Conservation (phyloP, 92 coral and sea anemone species). For the Umimayanthus kanabou region DNA sequence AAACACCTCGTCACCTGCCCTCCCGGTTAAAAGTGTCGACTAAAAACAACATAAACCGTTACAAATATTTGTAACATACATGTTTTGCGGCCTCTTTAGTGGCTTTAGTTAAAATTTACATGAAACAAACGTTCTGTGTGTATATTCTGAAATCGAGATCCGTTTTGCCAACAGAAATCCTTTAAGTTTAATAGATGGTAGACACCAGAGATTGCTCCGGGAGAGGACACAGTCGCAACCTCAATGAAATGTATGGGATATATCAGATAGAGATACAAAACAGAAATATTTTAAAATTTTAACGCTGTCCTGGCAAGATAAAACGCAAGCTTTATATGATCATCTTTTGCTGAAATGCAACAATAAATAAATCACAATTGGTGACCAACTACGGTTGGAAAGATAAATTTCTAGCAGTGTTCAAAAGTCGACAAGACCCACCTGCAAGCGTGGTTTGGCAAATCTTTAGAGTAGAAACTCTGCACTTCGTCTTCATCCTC, state of each 20-base stretch:
- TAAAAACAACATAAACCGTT: not conserved
- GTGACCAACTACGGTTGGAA: not conserved
- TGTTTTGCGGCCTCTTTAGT: not conserved
- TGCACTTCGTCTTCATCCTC: slow-evolving; percentile 92
- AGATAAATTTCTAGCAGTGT: slow-evolving; percentile 27
- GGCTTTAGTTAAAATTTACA: not conserved
- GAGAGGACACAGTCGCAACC: not conserved
- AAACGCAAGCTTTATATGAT: not conserved
- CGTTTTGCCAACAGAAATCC: not conserved
- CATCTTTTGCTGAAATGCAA: not conserved
- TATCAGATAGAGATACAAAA: not conserved
- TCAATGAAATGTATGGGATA: not conserved
- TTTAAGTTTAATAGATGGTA: not conserved
- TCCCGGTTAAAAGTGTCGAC: not conserved
- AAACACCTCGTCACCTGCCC: not conserved
- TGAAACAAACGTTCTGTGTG: not conserved
- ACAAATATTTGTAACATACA: not conserved
- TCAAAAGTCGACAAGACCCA: slow-evolving; percentile 50
- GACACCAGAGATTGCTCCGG: not conserved
- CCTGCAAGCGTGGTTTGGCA: slow-evolving; percentile 99
- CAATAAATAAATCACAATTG: not conserved
- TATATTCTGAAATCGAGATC: not conserved
- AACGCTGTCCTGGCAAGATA: not conserved
- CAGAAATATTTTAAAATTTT: not conserved
- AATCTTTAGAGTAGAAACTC: slow-evolving; percentile 93